Evolutionary conservation across 2,888 invertebrate species (phyloP).

Genomic region (Argyra leucocephala): DNA sequence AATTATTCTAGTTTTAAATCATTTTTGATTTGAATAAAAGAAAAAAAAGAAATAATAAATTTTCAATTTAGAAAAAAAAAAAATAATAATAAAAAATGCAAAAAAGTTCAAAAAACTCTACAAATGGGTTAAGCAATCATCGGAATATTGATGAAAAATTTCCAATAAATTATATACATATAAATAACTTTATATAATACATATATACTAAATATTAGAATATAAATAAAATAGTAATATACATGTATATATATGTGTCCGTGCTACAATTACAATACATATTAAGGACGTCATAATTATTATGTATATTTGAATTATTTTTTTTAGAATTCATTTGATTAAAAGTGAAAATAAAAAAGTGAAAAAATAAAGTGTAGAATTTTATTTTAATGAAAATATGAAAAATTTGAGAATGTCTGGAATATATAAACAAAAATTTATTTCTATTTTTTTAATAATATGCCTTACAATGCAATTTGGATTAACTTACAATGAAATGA

Average conservation of each 20-base stretch:
- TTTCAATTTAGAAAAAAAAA: not conserved
- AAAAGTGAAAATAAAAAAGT: not conserved
- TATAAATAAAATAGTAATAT: too few species aligned
- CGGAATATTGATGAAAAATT: not conserved
- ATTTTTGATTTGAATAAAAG: not conserved
- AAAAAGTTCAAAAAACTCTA: constrained; percentile 3
- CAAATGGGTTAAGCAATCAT: not conserved
- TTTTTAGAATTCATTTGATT: too few species aligned
- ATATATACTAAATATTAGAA: too few species aligned
- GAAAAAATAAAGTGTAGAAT: not conserved
- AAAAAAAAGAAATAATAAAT: not conserved
- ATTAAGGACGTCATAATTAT: not conserved
- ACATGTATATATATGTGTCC: not conserved
- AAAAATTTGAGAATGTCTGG: not conserved
- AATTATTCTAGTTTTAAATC: not conserved
- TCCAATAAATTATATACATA: not conserved
- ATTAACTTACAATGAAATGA: not conserved
- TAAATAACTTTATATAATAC: not conserved
- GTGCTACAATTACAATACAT: not conserved
- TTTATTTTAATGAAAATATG: not conserved
- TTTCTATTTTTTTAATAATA: not conserved
- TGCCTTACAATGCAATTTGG: not conserved
- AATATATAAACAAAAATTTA: too few species aligned
- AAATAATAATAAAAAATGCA: not conserved
- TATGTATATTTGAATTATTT: not conserved